Evolutionary conservation across 2,888 invertebrate species (phyloP), one percentile per base, ranked within the genome.

Genomic region (Deroplatys truncata): DNA sequence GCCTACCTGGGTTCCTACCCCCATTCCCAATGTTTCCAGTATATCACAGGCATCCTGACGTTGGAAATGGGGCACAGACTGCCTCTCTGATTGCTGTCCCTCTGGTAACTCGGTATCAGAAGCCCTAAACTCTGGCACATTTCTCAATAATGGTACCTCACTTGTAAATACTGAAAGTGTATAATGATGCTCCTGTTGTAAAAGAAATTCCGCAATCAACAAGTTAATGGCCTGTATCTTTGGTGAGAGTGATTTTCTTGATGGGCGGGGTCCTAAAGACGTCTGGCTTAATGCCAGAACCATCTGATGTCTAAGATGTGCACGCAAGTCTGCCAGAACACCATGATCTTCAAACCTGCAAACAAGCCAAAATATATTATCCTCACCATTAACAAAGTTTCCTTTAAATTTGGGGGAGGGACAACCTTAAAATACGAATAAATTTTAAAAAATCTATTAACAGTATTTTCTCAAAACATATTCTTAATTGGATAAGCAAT

Each of bases 151-250:
- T 0, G 95, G 95, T 89, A 95, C 95, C 93, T 96, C 96, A 7
- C 95, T 95, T 86, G 95, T 93, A 92, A 96, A 96, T 86, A 96
- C 94, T 2, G 95, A 95, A 3, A 96, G 92, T 8, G 94, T 94
- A 92, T 95, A 96, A 91, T 93, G 94, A 91, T 95, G 95, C 56
- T 95, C 94, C 94, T 95, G 93, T 88, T 94, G 93, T 82, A 95
- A 91, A 88, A 96, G 93, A 93, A 95, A 96, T 92, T 96, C 96
- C 15, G 95, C 95, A 85, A 96, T 93, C 43, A 96, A 92, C 87
- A 96, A 94, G 92, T 95, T 95, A 25, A 95, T 91, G n/a, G 95
- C 95, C 93, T 96, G 96, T 91, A 93, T 93, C 87, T 94, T 93
- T 1, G 94, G 93, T 84, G 95, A 95, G 72, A 94, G 91, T 90